Percentiles rank a stretch among this genome's conserved stretches.
Evolutionary conservation across 2,888 invertebrate species (phyloP).

Genomic region (Plebejus argus): DNA sequence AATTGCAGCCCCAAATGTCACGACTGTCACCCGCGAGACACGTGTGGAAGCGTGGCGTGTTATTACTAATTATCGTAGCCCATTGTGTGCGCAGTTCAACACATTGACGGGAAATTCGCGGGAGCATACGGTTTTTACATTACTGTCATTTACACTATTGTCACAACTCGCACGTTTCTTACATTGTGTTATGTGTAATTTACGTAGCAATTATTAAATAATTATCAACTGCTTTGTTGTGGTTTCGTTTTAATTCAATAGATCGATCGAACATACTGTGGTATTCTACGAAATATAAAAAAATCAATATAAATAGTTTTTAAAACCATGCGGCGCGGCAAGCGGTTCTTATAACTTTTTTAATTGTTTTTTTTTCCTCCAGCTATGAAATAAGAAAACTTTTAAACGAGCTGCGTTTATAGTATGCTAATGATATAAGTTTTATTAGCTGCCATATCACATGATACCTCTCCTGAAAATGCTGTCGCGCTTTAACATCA

Average conservation of each 20-base stretch:
- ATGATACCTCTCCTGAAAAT: background rate
- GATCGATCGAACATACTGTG: background rate
- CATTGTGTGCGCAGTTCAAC: background rate
- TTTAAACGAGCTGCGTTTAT: background rate
- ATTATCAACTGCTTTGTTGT: background rate
- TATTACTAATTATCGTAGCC: background rate
- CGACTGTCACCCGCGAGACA: background rate
- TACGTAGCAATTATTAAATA: background rate
- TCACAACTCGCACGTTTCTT: constrained; percentile 1
- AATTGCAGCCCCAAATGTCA: background rate
- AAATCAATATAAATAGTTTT: too few species aligned
- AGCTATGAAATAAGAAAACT: too few species aligned
- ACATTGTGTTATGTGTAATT: constrained; percentile 14
- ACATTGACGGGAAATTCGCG: background rate
- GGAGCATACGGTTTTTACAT: constrained; percentile 9
- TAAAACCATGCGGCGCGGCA: background rate
- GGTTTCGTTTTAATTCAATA: background rate
- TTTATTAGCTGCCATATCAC: background rate
- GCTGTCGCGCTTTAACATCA: too few species aligned
- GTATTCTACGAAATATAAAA: background rate
- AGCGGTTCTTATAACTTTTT: background rate
- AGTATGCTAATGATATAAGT: background rate
- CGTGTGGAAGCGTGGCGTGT: background rate
- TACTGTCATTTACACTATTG: background rate
- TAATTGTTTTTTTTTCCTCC: background rate